Percentiles rank a stretch among this genome's conserved stretches.
phyloP scores from a whole-genome alignment of 2,797 vertebrate species.

The Eleutherodactylus coqui region DNA sequence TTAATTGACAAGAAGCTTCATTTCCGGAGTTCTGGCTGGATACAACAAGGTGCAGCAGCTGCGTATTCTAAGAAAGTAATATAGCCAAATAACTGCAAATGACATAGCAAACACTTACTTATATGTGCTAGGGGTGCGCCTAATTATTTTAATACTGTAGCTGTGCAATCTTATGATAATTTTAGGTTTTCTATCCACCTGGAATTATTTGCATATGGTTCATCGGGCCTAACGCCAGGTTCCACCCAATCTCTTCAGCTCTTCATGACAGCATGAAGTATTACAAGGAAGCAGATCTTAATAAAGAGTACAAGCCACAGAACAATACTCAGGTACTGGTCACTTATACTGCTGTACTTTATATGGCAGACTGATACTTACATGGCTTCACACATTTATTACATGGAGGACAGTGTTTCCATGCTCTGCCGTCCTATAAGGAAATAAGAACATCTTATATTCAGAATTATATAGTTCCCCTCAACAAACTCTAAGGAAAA shows the following conservation, averaged over 20 bases:
- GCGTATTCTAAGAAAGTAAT: no score
- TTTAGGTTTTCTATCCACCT: background rate
- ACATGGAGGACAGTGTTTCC: slow-evolving; percentile 89
- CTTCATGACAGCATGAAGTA: background rate
- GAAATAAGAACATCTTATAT: slow-evolving; percentile 23
- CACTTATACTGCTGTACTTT: no score
- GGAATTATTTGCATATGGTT: background rate
- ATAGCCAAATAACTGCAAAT: background rate
- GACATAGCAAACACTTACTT: background rate
- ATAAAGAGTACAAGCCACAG: background rate
- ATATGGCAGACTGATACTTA: slow-evolving; percentile 72
- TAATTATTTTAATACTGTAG: background rate
- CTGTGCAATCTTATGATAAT: background rate
- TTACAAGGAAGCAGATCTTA: background rate
- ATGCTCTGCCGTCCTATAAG: slow-evolving; percentile 87
- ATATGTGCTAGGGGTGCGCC: background rate
- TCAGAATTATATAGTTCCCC: no score
- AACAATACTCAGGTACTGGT: background rate
- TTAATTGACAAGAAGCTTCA: no score
- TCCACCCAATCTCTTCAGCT: background rate
- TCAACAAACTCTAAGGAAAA: no score
- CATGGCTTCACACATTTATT: slow-evolving; percentile 93
- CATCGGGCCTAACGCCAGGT: background rate
- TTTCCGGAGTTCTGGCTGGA: no score
- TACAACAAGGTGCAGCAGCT: no score